Evolutionary conservation across 2,113 vertebrate species (phyloP).

Genomic region (Vulpes vulpes): DNA sequence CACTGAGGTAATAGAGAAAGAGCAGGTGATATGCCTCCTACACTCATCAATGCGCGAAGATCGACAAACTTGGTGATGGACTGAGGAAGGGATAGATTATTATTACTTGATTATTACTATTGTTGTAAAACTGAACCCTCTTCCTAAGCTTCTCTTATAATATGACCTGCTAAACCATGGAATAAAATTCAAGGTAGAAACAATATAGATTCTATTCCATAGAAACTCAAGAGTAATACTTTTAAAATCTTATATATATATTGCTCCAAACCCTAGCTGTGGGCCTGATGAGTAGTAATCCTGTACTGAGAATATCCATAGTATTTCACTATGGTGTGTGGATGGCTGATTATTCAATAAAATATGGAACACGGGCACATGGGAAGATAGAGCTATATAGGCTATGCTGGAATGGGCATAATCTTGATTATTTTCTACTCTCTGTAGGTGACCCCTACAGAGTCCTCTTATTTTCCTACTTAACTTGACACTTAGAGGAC

Average conservation of each 20-base stretch:
- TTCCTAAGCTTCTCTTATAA: neutral
- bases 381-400: too few relatives aligned
- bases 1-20: neutral
- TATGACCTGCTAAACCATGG: neutral
- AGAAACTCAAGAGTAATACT: neutral
- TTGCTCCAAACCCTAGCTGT: neutral
- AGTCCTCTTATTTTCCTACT: neutral
- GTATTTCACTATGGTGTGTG: accelerated
- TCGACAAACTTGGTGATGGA: neutral
- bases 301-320: neutral
- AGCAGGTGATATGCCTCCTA: accelerated
- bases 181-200: neutral
- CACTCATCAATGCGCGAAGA: neutral
- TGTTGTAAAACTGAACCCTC: neutral
- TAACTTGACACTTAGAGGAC: neutral
- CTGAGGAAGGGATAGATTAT: neutral
- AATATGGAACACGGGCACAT: accelerated
- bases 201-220: neutral
- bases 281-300: neutral
- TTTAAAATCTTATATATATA: neutral
- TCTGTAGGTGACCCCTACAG: neutral
- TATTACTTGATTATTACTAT: neutral
- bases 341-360: neutral
- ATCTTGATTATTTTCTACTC: neutral
- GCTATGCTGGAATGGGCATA: accelerated